Base-by-base conservation (phyloP, 2,888 invertebrate genomes). In the Scelioninae gen. 1 region DNA sequence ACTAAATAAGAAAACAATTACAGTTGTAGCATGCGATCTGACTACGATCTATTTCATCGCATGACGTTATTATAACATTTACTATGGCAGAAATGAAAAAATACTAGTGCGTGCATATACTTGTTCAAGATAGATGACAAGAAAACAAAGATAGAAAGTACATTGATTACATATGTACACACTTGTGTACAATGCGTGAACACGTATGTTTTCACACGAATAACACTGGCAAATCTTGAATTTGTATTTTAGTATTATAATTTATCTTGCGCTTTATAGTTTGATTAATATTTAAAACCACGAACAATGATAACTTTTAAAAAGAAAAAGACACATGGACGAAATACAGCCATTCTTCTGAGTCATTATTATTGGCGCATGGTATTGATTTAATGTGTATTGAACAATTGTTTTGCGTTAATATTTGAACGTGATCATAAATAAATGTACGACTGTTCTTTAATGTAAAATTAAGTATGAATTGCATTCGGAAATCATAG, bases 31-130 rank as follows among this genome's bases (percentile, higher is more conserved):
- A 23, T 62, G 60, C 23, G 4, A 62, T 43, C 13, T 31, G 7
- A 15, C 23, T 88, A 77, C 87, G 88, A 89, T 88, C 89, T 87
- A 88, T 83, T 86, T 88, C 76, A 81, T 56, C 66, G 71, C 32
- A 58, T 81, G 78, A 83, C 85, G 79, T 86, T 84, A 85, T 74
- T 68, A 66, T 56, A 71, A 66, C 65, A 76, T 80, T 66, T 74
- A 66, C 43, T 74, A 77, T 71, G 71, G 47, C 65, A 40, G 65
- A 51, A 65, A 53, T 65, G 77, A 9, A 76, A 58, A 74, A 80
- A 77, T 66, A 62, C 69, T 69, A 63, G 68, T 32, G 51, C 76
- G 78, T 65, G 58, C 29, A 51, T 38, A 23, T 58, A 29, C 45
- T n/a, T 11, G 53, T 56, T 75, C 16, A 51, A 74, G 74, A 58